phyloP scores from a whole-genome alignment of 2,888 invertebrate genomes.

The Drosophila infuscata region DNA sequence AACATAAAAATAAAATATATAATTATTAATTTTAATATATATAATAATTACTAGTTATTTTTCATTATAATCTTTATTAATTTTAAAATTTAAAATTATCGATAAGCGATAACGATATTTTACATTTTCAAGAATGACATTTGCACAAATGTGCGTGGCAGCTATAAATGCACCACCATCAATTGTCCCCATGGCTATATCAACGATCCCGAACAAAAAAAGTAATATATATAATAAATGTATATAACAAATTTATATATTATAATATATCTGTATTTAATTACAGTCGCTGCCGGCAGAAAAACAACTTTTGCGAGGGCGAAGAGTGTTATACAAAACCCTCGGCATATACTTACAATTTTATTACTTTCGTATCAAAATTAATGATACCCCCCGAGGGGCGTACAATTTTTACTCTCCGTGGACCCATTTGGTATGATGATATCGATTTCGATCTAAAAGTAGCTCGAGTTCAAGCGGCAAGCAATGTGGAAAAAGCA shows the following conservation, averaged over 20 bases:
- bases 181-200: conserved; percentile 94
- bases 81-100: not conserved
- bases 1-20: no score
- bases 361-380: conserved; percentile 95
- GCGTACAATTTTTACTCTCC: conserved; percentile 93
- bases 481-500: conserved; percentile 87
- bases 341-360: conserved; percentile 95
- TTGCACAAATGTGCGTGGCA: conserved; percentile 96
- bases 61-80: no score
- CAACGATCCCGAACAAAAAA: conserved; percentile 91
- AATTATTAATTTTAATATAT: no score
- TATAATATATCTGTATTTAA: conserved; percentile 49
- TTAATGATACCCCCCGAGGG: conserved; percentile 88
- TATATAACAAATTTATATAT: not conserved
- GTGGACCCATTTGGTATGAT: conserved; percentile 90
- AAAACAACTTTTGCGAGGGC: conserved; percentile 89
- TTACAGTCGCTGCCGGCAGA: conserved; percentile 92
- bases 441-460: conserved; percentile 92
- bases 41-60: no score
- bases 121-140: conserved; percentile 86
- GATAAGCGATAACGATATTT: not conserved
- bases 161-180: conserved; percentile 94
- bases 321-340: conserved; percentile 92
- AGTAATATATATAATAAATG: conserved; percentile 86
- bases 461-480: conserved; percentile 88